Base-by-base conservation (phyloP, 2,113 vertebrate species). In the Morone saxatilis region DNA sequence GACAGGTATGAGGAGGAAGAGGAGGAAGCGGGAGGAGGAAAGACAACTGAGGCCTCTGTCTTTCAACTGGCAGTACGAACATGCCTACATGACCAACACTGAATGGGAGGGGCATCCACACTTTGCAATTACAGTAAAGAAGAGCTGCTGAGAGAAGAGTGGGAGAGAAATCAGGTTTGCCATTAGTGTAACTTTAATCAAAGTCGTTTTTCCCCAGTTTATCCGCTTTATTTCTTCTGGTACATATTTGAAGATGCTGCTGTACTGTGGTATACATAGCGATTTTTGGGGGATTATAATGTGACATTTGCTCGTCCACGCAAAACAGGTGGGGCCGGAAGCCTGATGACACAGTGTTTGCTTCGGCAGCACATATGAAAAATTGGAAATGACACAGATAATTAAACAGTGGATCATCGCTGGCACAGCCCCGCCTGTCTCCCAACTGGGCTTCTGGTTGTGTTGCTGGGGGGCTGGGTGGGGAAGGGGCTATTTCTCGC, bases 91-190 rank as follows among this genome's bases (percentile, higher is more conserved):
- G 53, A 48, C 9, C 13, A 36, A 77, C 71, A 71, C 14, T 38
- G 7, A 79, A 48, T 41, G 77, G 88, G 83, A 67, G 82, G 71
- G 22, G 76, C 47, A 8, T 67, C 43, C 41, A 57, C 25, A 1
- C 7, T 14, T 13, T 6, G 19, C 3, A 9, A 10, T 47, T 47
- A 47, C 45, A 47, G 45, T 47, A 47, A 47, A 47, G 45, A 13
- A 47, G 65, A 71, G 17, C 40, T 14, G 50, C 40, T 19, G 50
- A 20, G 25, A 36, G 50, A 65, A 6, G 16, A 11, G 54, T 56
- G 4, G 4, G 19, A 54, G 25, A 63, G 20, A 43, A 12, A 43
- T 56, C 69, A 6, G 69, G 53, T 17, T 36, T 36, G 13, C 13
- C 16, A 22, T 9, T 9, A 56, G 20, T 22, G n/a, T 5, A 56